These are phyloP conservation scores for Chaetodon trifascialis DNA, from an alignment of 2,113 vertebrate genomes.

Conservation along the genomic window DNA sequence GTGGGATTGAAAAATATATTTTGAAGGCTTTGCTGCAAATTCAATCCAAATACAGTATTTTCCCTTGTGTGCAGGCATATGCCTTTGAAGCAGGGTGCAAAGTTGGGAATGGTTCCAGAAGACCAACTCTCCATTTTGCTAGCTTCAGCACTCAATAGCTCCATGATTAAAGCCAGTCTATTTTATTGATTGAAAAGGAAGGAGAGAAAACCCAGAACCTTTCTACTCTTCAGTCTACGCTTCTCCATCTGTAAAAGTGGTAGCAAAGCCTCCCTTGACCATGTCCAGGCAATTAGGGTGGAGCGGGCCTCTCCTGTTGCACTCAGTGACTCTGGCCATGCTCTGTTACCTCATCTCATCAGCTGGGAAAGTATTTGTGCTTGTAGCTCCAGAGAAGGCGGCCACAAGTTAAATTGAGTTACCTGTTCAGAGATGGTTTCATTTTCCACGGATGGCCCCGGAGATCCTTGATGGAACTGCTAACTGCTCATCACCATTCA, in stretches of 20 bases:
- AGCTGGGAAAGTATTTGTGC: slow-evolving; percentile 81
- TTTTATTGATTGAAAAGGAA: slow-evolving; percentile 80
- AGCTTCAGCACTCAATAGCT: slow-evolving; percentile 76
- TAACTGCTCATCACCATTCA: slow-evolving; percentile 78
- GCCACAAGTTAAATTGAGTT: slow-evolving; percentile 83
- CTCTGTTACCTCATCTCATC: slow-evolving; percentile 83
- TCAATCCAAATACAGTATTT: slow-evolving; percentile 37
- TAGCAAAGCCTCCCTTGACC: slow-evolving; percentile 72
- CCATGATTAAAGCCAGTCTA: slow-evolving; percentile 78
- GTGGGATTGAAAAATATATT: slow-evolving; percentile 36
- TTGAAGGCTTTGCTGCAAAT: slow-evolving; percentile 29
- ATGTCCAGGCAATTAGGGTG: slow-evolving; percentile 75
- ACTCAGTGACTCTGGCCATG: slow-evolving; percentile 71
- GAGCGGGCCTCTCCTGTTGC: slow-evolving; percentile 75
- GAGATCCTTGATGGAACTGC: slow-evolving; percentile 81
- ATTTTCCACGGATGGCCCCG: slow-evolving; percentile 78
- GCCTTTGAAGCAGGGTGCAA: slow-evolving; percentile 46
- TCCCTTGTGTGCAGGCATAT: slow-evolving; percentile 48
- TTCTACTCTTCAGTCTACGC: slow-evolving; percentile 61
- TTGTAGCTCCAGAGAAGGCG: slow-evolving; percentile 75
- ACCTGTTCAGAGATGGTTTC: slow-evolving; percentile 83
- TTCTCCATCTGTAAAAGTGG: slow-evolving; percentile 69
- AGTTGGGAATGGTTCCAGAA: slow-evolving; percentile 75
- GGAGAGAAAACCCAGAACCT: slow-evolving; percentile 58
- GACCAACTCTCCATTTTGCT: slow-evolving; percentile 73